phyloP scores from a whole-genome alignment of 2,888 invertebrate genomes.

The Stegophylla sp. region DNA sequence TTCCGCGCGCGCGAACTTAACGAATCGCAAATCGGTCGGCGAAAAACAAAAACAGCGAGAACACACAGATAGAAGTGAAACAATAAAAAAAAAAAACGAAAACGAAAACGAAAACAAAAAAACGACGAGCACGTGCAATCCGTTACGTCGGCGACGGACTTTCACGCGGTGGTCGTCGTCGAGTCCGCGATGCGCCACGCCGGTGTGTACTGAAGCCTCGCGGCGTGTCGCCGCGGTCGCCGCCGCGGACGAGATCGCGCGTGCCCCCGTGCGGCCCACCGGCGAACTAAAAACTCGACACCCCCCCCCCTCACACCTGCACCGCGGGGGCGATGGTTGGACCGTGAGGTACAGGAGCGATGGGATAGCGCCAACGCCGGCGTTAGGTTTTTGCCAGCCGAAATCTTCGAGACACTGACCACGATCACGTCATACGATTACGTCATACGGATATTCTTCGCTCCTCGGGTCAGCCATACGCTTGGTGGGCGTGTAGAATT shows the following conservation, averaged over 20 bases:
- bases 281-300: background rate
- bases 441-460: background rate
- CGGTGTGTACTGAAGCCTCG: slow-evolving; percentile 20
- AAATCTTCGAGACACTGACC: background rate
- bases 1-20: no score
- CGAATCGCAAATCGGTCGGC: no score
- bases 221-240: slow-evolving; percentile 25
- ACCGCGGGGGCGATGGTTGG: background rate
- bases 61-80: no score
- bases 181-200: slow-evolving; percentile 15
- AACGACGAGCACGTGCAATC: background rate
- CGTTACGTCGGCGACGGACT: background rate
- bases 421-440: no score
- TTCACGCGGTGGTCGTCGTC: background rate
- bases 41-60: no score
- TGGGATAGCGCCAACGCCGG: background rate
- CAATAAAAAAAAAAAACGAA: no score
- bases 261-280: slow-evolving; percentile 2
- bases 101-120: no score
- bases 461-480: background rate
- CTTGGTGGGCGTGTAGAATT: no score
- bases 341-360: no score
- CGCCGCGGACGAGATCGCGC: background rate
- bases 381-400: background rate
- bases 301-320: background rate